A percentile compares a stretch with the other conserved stretches of the same genome.
These are phyloP conservation scores for Crotalus viridis DNA, from an alignment of 2,113 vertebrate species.

Conservation along the genomic window DNA sequence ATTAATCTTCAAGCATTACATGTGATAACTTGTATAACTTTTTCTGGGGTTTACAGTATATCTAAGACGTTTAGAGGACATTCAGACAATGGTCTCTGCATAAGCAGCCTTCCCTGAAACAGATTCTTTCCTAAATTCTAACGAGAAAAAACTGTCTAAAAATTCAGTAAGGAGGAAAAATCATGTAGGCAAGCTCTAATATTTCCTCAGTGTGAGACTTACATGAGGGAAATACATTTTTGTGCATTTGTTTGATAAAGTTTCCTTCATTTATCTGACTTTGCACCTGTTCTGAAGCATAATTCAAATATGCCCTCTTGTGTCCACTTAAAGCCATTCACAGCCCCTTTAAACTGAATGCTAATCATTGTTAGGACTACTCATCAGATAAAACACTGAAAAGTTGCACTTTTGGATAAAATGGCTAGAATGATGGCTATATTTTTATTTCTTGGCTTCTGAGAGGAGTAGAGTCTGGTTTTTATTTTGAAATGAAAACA, in stretches of 20 bases:
- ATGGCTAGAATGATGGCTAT: background rate
- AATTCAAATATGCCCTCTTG: slow-evolving; percentile 48
- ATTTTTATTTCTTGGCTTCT: background rate
- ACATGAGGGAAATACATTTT: background rate
- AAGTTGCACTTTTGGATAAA: background rate
- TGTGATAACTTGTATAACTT: background rate
- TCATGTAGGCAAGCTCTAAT: background rate
- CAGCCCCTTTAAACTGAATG: background rate
- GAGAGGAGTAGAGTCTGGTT: background rate
- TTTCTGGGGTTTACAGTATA: background rate
- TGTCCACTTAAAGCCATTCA: background rate
- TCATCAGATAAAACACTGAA: background rate
- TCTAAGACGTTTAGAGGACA: background rate
- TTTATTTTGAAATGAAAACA: background rate
- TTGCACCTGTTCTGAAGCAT: background rate
- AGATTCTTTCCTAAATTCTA: background rate
- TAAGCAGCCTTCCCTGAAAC: background rate
- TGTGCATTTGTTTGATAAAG: background rate
- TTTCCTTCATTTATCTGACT: background rate
- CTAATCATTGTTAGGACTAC: background rate
- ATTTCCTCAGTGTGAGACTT: background rate
- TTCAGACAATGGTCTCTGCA: background rate
- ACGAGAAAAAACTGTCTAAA: background rate
- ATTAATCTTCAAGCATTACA: background rate
- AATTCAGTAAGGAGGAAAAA: background rate